Conservation (phyloP, 1,140 invertebrate genomes). For the Atta cephalotes region DNA sequence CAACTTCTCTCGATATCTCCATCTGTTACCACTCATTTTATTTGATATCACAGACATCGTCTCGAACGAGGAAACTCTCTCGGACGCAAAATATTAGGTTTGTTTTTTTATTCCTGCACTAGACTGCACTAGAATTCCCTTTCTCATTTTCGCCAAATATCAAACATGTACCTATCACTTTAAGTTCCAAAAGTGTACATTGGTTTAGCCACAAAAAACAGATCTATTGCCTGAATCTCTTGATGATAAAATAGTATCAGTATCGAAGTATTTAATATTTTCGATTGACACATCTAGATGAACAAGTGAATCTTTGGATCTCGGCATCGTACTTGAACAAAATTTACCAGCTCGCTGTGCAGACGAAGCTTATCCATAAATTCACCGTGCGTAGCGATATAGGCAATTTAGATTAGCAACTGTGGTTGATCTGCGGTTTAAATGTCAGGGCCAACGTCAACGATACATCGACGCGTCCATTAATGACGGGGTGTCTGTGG, state of each 20-base stretch:
- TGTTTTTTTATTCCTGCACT: no score
- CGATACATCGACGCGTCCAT: constrained; percentile 40
- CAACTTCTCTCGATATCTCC: no score
- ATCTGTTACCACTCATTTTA: no score
- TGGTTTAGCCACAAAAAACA: no score
- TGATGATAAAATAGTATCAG: not conserved
- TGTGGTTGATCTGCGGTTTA: constrained; percentile 32
- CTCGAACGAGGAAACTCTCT: no score
- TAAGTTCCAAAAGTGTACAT: no score
- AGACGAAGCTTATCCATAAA: not conserved
- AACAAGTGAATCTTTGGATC: not conserved
- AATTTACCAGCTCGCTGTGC: not conserved
- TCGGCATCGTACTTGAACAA: not conserved
- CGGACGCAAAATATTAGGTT: no score
- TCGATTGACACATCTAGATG: not conserved
- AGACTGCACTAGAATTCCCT: no score
- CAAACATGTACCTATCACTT: no score
- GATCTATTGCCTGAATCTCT: not conserved
- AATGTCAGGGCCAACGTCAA: constrained; percentile 46
- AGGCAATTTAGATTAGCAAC: constrained; percentile 22
- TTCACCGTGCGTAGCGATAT: not conserved
- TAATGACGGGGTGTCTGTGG: constrained; percentile 35
- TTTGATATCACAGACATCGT: no score
- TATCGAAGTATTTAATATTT: not conserved
- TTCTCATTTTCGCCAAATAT: no score